Evolutionary conservation across 2,888 invertebrate species (phyloP), one percentile per base, ranked within the genome.

Genomic region (Ecdyonurus torrentis): DNA sequence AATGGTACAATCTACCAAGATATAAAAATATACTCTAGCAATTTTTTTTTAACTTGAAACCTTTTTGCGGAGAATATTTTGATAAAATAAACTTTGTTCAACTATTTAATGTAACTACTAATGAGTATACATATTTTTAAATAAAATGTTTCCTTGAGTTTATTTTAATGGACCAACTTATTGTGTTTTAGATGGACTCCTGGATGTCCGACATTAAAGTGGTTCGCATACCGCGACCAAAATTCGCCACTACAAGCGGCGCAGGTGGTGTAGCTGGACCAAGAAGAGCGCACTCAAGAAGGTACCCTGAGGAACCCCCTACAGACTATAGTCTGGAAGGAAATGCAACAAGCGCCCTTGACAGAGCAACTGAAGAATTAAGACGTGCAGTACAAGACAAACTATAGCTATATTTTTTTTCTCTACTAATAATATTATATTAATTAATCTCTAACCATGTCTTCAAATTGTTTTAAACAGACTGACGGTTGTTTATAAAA

Each of bases 191-290:
- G 68, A 91, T 91, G 90, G 91, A 91, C 73, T 85, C 87, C 69
- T 90, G 90, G 89, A 75, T 90, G 70, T 84, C 83, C 67, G 89
- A 91, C 74, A 87, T 91, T 60, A 89, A 90, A 74, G 83, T 87
- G 68, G 85, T 91, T 66, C 81, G 87, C 69, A 91, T 91, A 70
- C 91, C 91, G 24, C 81, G 91, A 67, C 91, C 91, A 2, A 91
- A 91, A 78, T 89, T 90, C 71, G 85, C 64, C 25, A 24, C 65
- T 58, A 58, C 37, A 15, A 18, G 7, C 20, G n/a, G 19, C 7
- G 22, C 7, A 7, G 55, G 19, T 20, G 55, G 55, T 22, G 10
- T n/a, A 5, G 55, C 7, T 5, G 55, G 55, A 7, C 7, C 7
- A 5, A 20, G 5, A 7, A 71, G 68, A 67, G 78, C 73, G 71